A percentile compares a stretch with the other conserved stretches of the same genome.
These are phyloP conservation scores for Origma solitaria DNA, from an alignment of 2,113 vertebrate species.

Conservation along the genomic window DNA sequence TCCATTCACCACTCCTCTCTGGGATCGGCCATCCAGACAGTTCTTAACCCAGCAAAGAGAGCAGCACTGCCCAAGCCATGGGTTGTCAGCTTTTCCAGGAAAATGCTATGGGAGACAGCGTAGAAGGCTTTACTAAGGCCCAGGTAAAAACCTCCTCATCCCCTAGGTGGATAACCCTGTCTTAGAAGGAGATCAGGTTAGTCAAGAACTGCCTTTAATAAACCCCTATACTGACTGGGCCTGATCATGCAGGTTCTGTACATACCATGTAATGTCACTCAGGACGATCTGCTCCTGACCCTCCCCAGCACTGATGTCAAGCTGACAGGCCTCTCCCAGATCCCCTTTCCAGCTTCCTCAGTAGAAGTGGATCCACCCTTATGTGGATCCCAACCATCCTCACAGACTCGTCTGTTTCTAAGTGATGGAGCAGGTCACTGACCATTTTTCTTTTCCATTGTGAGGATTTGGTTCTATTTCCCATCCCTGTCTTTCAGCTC, in stretches of 20 bases:
- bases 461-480: not conserved
- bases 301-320: not conserved
- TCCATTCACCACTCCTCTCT: not conserved
- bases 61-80: not conserved
- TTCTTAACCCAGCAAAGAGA: not conserved
- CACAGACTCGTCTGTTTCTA: not conserved
- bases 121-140: not conserved
- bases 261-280: rapidly evolving
- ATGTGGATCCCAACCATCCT: not conserved
- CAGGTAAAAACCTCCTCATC: not conserved
- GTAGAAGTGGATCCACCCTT: too few species aligned
- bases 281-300: not conserved
- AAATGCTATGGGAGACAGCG: not conserved
- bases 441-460: not conserved
- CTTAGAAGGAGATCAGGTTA: not conserved
- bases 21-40: too few species aligned
- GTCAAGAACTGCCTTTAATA: not conserved
- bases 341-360: not conserved
- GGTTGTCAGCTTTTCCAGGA: not conserved
- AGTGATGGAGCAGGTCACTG: not conserved
- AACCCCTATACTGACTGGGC: not conserved
- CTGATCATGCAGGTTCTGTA: not conserved
- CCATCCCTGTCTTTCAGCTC: not conserved
- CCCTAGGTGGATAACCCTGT: not conserved
- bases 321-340: not conserved